Base-by-base conservation (phyloP, 2,888 invertebrate species). In the Erpobdella octoculata region DNA sequence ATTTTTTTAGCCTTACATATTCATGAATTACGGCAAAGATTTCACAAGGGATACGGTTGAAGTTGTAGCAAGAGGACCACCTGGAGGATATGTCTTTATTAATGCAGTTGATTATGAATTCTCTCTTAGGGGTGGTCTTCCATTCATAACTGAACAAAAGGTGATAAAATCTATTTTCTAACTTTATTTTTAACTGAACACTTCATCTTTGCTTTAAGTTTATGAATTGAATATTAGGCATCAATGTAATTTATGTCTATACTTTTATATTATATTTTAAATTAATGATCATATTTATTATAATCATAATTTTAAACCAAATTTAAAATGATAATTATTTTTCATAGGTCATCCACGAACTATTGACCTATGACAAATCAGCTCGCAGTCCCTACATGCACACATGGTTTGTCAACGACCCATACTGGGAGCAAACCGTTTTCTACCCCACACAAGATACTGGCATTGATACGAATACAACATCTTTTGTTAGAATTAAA, bases 41-140 rank as follows among this genome's bases (percentile, higher is more conserved):
- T 89, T 94, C 76, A 92, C 92, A 0, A 92, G 93, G 36, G 91
- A 93, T 81, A 89, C 90, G 71, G 91, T 96, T 0, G 95, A 96
- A 84, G 89, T 96, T 71, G 92, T 93, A 0, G 91, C 95, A 75
- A 91, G 89, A 79, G 95, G 94, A 21, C 91, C 93, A 82, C 93
- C 95, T 0, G 95, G 95, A 15, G 89, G 93, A 0, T 93, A 92
- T 82, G 92, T 96, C 4, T 93, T 91, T 0, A 87, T 96, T n/a
- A 91, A 93, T 0, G 95, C 90, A 69, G 89, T 93, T 74, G 80
- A 81, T 21, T 78, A 79, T 74, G 80, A 81, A 35, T 72, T 75
- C 21, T 75, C 73, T 62, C 48, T 64, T 9, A 37, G 75, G 25
- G 76, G 76, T 9, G 73, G 65, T 18, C n/a, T 73, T 18, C 65